Conservation (phyloP, 2,113 vertebrate species). For the Perccottus glenii region DNA sequence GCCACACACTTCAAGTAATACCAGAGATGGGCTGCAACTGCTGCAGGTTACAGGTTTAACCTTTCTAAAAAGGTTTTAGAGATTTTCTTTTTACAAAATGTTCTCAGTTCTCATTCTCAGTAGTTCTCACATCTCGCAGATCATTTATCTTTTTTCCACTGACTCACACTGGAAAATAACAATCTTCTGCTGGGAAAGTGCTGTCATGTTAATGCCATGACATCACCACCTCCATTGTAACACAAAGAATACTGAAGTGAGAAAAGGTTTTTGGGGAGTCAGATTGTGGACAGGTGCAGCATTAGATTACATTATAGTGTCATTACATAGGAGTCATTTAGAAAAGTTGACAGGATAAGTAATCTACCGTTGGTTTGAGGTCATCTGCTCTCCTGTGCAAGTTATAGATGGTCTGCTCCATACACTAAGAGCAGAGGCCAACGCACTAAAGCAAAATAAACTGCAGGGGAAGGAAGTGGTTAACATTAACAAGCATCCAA, state of each 20-base stretch:
- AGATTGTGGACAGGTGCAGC: constrained; percentile 12
- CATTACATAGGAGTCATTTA: constrained; percentile 4
- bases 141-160: constrained; percentile 12
- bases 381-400: constrained; percentile 66
- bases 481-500: constrained; percentile 84
- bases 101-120: not conserved
- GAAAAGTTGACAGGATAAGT: not conserved
- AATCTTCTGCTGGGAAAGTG: constrained; percentile 20
- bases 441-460: constrained; percentile 95
- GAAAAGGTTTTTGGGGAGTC: constrained; percentile 11
- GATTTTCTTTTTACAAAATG: not conserved
- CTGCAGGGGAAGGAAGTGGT: constrained; percentile 87
- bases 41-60: not conserved
- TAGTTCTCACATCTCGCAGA: constrained; percentile 10
- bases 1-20: not conserved
- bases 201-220: constrained; percentile 17
- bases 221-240: constrained; percentile 31
- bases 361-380: constrained; percentile 17
- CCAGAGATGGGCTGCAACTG: not conserved
- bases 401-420: constrained; percentile 80
- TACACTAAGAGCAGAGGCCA: constrained; percentile 82
- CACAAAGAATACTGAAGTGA: not conserved
- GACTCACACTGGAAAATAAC: constrained; percentile 28
- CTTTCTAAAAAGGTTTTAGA: too few species aligned
- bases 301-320: not conserved